Percentiles rank a stretch among this genome's conserved stretches.
These are phyloP conservation scores for Catamblyrhynchus diadema DNA, from an alignment of 2,797 vertebrate genomes.

Conservation along the genomic window DNA sequence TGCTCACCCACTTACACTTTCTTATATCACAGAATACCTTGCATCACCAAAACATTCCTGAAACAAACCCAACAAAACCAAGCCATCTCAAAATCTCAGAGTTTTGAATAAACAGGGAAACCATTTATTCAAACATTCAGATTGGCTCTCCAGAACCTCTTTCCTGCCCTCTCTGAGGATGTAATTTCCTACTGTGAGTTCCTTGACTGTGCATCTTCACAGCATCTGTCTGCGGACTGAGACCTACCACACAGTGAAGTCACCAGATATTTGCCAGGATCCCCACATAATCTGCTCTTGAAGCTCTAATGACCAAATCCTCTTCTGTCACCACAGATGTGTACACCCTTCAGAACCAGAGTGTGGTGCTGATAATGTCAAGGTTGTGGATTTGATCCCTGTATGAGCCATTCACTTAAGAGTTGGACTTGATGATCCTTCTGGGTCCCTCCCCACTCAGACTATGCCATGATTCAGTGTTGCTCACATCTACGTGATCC, in stretches of 20 bases:
- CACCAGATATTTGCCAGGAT: neutral
- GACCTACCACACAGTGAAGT: neutral
- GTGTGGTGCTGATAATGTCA: neutral
- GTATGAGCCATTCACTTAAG: neutral
- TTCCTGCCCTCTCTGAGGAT: neutral
- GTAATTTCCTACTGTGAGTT: neutral
- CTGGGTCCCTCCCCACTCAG: neutral
- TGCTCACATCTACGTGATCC: neutral
- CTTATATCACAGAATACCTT: neutral
- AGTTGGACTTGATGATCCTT: neutral
- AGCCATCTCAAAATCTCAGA: neutral
- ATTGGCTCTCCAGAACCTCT: neutral
- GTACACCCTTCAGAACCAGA: neutral
- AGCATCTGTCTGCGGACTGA: neutral
- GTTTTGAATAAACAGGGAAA: neutral
- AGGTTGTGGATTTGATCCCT: neutral
- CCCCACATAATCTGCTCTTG: neutral
- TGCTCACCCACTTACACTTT: neutral
- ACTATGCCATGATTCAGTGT: neutral
- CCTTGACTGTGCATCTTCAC: neutral
- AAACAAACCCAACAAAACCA: neutral
- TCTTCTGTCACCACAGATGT: neutral
- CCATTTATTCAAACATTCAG: neutral
- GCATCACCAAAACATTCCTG: neutral
- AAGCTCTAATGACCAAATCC: neutral